These are phyloP conservation scores for Phalacrocorax aristotelis DNA, from an alignment of 2,113 vertebrate species.

Conservation along the genomic window DNA sequence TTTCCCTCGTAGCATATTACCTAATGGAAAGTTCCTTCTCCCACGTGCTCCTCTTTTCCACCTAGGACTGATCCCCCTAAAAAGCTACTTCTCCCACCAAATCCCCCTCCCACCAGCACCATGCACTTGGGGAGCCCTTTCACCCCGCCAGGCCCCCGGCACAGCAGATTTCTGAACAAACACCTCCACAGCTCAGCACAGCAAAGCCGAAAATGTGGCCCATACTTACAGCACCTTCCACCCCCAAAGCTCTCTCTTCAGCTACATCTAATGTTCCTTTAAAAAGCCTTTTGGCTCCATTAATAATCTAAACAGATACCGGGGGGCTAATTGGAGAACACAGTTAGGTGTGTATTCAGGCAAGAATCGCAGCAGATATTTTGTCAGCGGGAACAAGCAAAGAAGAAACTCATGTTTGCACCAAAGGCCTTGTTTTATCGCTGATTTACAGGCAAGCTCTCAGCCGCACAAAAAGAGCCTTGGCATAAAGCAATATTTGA, in stretches of 20 bases:
- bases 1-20: background rate
- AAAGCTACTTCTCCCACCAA: background rate
- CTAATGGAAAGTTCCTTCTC: background rate
- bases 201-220: background rate
- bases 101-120: background rate
- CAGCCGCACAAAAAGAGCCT: background rate
- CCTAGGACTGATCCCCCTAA: background rate
- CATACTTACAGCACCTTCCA: rapidly evolving
- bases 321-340: background rate
- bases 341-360: background rate
- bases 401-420: background rate
- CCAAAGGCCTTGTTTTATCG: background rate
- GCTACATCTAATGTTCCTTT: background rate
- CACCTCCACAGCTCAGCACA: background rate
- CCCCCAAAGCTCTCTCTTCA: background rate
- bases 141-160: background rate
- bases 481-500: background rate
- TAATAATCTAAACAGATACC: conserved; percentile 32
- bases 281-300: background rate
- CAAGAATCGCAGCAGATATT: background rate
- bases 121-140: rapidly evolving
- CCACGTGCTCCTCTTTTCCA: background rate
- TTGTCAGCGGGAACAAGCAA: background rate
- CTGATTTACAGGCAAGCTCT: background rate
- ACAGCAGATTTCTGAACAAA: background rate